Evolutionary conservation across 2,888 invertebrate genomes (phyloP).

Genomic region (Clusia tigrina): DNA sequence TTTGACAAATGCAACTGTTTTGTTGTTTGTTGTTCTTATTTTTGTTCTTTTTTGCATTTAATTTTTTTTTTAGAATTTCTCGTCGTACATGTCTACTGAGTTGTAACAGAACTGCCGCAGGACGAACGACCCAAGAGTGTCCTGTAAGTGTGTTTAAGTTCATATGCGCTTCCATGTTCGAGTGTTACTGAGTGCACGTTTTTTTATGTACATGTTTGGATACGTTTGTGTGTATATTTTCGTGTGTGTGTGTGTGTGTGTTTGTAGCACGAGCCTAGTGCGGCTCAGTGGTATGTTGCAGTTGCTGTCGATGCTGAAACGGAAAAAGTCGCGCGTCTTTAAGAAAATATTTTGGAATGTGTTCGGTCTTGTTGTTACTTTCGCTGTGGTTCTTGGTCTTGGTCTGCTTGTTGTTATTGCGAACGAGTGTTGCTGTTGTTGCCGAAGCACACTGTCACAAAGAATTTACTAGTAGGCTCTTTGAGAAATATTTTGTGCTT

Average conservation of each 20-base stretch:
- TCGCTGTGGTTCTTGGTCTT: background rate
- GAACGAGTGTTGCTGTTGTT: background rate
- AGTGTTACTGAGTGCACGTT: background rate
- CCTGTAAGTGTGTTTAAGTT: background rate
- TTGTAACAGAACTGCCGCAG: slow-evolving; percentile 6
- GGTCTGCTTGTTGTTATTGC: background rate
- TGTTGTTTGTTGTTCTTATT: background rate
- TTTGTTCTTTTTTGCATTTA: background rate
- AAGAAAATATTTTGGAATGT: slow-evolving; percentile 4
- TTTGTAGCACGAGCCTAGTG: slow-evolving; percentile 1
- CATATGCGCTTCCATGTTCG: background rate
- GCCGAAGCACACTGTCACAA: background rate
- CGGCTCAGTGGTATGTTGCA: slow-evolving; percentile 2
- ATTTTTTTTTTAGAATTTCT: background rate
- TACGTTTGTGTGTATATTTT: background rate
- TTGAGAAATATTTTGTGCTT: background rate
- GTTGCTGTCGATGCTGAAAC: slow-evolving; percentile 4
- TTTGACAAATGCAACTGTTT: slow-evolving; percentile 11
- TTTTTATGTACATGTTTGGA: background rate
- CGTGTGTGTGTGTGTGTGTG: background rate
- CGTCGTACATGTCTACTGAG: background rate
- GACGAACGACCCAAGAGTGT: slow-evolving; percentile 10
- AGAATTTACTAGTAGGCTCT: background rate
- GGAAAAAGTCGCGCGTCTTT: slow-evolving; percentile 7
- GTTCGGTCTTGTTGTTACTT: background rate